phyloP scores from a whole-genome alignment of 53 echinoderm and acorn worm species.

The Luidia sarsii region DNA sequence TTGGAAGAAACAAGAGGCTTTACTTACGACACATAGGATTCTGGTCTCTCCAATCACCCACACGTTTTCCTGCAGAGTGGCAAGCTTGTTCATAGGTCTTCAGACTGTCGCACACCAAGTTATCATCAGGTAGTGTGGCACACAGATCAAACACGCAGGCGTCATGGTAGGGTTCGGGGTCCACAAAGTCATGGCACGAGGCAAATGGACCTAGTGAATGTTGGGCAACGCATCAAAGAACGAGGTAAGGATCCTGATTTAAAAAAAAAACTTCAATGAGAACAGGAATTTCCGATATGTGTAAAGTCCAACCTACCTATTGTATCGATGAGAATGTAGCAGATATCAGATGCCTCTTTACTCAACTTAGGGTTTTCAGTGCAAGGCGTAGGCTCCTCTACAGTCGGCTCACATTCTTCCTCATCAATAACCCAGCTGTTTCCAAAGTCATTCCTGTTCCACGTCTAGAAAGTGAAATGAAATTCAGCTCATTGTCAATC shows the following conservation, averaged over 20 bases:
- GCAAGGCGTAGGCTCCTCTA: constrained; percentile 53
- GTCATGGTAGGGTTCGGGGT: constrained; percentile 60
- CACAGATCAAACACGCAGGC: constrained; percentile 72
- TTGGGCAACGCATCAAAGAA: no score
- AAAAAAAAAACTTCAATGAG: no score
- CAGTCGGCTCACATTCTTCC: constrained; percentile 30
- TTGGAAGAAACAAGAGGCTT: background rate
- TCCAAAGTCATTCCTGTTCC: constrained; percentile 47
- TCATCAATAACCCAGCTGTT: constrained; percentile 63
- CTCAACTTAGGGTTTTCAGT: constrained; percentile 23
- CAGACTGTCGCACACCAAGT: constrained; percentile 67
- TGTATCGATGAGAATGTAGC: constrained; percentile 33
- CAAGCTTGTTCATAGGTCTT: constrained; percentile 63
- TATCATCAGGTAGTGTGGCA: constrained; percentile 59
- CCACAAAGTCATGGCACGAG: constrained; percentile 53
- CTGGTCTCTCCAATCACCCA: constrained; percentile 58
- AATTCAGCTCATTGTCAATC: no score
- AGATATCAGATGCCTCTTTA: constrained; percentile 54
- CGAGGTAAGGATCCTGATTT: no score
- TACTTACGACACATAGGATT: constrained; percentile 56
- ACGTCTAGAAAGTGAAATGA: constrained; percentile 26
- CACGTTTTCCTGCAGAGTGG: constrained; percentile 32
- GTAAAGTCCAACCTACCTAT: constrained; percentile 33
- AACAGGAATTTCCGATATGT: no score
- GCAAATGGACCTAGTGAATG: constrained; percentile 65